These are phyloP conservation scores for Scartelaos histophorus DNA, from an alignment of 2,113 vertebrate genomes.

Conservation along the genomic window DNA sequence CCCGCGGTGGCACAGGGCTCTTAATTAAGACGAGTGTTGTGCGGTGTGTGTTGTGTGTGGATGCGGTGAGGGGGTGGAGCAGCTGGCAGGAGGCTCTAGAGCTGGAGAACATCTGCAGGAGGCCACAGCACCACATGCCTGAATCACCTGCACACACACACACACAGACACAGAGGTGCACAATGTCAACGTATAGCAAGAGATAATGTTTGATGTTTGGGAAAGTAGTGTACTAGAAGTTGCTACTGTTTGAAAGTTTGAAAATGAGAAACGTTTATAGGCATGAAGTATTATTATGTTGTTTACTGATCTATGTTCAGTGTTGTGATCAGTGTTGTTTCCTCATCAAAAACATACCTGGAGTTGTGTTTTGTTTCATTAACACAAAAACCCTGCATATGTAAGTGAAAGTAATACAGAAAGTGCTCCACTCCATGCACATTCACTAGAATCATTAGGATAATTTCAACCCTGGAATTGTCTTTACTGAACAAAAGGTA, in stretches of 20 bases:
- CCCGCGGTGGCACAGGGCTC: conserved; percentile 58
- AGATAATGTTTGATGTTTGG: neutral
- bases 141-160: conserved; percentile 19
- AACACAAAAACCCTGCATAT: no score
- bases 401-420: no score
- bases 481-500: no score
- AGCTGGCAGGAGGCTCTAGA: conserved; percentile 95
- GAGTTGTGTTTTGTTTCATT: no score
- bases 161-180: conserved; percentile 10
- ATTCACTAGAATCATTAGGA: no score
- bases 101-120: conserved; percentile 97
- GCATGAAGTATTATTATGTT: neutral
- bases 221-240: neutral
- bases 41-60: neutral
- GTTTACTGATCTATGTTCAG: no score
- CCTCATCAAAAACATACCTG: no score
- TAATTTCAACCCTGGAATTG: no score
- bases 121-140: conserved; percentile 61
- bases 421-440: no score
- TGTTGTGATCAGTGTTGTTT: no score
- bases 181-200: neutral
- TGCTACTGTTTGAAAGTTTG: neutral
- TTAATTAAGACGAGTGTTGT: conserved; percentile 65
- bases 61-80: conserved; percentile 82
- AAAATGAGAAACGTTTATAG: neutral